Base-by-base conservation (phyloP, 2,113 vertebrate species). In the Aegypius monachus region DNA sequence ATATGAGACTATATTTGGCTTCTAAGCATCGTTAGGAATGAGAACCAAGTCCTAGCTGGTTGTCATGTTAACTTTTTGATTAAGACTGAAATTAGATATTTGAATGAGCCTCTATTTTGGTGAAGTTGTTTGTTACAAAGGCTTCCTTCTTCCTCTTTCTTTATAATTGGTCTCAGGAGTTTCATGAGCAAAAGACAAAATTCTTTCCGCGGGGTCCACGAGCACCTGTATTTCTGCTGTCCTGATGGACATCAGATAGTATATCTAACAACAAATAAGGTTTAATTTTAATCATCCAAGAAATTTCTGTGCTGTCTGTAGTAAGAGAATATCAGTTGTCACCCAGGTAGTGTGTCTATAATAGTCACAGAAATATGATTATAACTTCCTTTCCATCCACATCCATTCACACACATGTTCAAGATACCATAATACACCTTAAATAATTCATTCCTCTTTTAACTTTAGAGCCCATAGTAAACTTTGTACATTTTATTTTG, bases 11-110 rank as follows among this genome's bases (percentile, higher is more conserved):
- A 36, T 74, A 73, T 52, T 13, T 52, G 48, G 48, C 38, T 32
- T 70, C 45, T 63, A 63, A 72, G 59, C 36, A 27, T 34, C 62
- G 26, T 63, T 73, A 83, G 36, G 38, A 34, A 42, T 53, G 20
- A 23, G 16, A 38, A 52, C 10, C 19, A 56, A 34, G 38, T 81
- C 61, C 40, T 72, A 53, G 52, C 65, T 75, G 36, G 47, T 45
- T 71, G 53, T 50, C 38, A 74, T 53, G 45, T 94, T 91, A 91
- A 36, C 38, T 34, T 84, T 96, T 93, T 86, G 59, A 92, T 94
- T 95, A 89, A 93, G 81, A 91, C 53, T 84, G 73, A 84, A 95
- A 93, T 81, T 85, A 91, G 19, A 66, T 90, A 73, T 42, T 93
- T 81, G 61, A 93, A 86, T 45, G 40, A 67, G 56, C 73, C 47